phyloP scores from a whole-genome alignment of 2,797 vertebrate genomes.

The Liasis olivaceus region DNA sequence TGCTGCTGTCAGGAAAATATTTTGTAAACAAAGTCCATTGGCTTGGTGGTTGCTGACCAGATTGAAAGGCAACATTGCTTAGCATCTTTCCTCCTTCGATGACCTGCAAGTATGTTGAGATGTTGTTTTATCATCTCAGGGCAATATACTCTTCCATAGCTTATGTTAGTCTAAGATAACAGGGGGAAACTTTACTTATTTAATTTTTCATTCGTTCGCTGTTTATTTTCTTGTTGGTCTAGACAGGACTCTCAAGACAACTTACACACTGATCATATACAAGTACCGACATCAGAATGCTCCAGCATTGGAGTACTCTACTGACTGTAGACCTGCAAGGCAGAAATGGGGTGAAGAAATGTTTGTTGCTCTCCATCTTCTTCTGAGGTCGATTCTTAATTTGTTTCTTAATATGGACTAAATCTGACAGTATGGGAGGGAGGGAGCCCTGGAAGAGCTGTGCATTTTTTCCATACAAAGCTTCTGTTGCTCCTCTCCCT shows the following conservation, averaged over 20 bases:
- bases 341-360: background rate
- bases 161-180: constrained; percentile 11
- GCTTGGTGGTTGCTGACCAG: constrained; percentile 58
- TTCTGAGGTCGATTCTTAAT: background rate
- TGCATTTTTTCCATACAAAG: background rate
- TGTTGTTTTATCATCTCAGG: constrained; percentile 41
- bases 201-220: too few relatives aligned
- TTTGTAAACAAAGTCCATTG: constrained; percentile 51
- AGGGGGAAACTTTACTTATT: background rate
- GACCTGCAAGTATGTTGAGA: constrained; percentile 20
- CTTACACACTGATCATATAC: too few relatives aligned
- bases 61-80: constrained; percentile 40
- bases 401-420: too few relatives aligned
- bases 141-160: background rate
- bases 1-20: constrained; percentile 57
- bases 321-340: too few relatives aligned
- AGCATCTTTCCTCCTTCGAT: constrained; percentile 34
- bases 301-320: too few relatives aligned
- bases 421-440: too few relatives aligned
- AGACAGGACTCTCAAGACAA: too few relatives aligned
- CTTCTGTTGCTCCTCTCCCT: background rate
- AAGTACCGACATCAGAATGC: too few relatives aligned
- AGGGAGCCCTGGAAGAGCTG: too few relatives aligned
- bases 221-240: too few relatives aligned
- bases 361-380: background rate